Evolutionary conservation across 2,113 vertebrate genomes (phyloP).

Genomic region (Paralichthys olivaceus): DNA sequence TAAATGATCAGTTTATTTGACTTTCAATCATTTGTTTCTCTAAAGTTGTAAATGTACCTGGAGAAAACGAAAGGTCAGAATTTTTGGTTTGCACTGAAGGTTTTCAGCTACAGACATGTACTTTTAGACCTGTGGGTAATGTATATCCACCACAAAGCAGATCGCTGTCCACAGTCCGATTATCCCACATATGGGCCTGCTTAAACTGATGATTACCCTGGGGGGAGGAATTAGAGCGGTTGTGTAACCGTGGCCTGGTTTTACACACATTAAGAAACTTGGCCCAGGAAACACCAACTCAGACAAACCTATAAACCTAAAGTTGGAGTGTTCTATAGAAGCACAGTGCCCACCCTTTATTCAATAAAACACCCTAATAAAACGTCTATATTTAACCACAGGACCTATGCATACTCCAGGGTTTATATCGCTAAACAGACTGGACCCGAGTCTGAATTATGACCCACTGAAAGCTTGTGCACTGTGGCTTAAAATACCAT

Average conservation of each 20-base stretch:
- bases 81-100: constrained; percentile 2
- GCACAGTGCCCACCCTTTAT: constrained; percentile 25
- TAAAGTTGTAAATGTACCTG: not conserved
- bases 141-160: constrained; percentile 39
- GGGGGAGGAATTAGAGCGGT: constrained; percentile 40
- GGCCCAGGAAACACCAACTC: constrained; percentile 38
- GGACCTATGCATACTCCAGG: constrained; percentile 4
- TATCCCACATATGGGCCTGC: constrained; percentile 67
- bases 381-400: constrained; percentile 60
- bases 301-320: constrained; percentile 54
- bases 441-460: constrained; percentile 23
- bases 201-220: constrained; percentile 59
- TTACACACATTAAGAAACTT: constrained; percentile 59
- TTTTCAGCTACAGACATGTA: constrained; percentile 7
- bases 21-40: not conserved
- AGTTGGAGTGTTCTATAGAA: constrained; percentile 28
- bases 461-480: constrained; percentile 3
- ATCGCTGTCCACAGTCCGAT: constrained; percentile 39
- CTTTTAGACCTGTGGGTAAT: constrained; percentile 39
- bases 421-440: constrained; percentile 18
- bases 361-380: constrained; percentile 48
- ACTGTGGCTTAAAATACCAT: constrained; percentile 2
- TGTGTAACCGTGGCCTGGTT: constrained; percentile 68
- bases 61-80: not conserved
- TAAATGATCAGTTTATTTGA: not conserved